Conservation (phyloP, 2,113 vertebrate genomes). For the Macrotus californicus region DNA sequence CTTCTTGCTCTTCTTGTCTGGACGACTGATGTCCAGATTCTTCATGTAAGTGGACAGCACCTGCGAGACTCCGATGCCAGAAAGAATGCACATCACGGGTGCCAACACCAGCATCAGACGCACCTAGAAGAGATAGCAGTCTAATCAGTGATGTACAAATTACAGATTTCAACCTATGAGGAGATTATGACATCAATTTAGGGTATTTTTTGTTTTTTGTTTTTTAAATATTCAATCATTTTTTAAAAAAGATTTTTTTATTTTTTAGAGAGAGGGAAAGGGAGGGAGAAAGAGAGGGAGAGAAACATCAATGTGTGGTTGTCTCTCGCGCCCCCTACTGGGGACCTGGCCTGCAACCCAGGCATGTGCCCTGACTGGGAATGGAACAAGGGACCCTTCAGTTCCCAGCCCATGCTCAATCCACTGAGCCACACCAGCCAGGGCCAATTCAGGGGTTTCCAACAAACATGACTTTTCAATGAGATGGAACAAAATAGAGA, state of each 20-base stretch:
- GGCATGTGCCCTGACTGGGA: no score
- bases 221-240: no score
- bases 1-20: conserved; percentile 96
- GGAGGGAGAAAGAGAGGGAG: no score
- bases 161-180: not conserved
- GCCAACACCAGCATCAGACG: conserved; percentile 98
- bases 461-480: not conserved
- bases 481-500: not conserved
- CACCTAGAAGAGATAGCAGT: conserved; percentile 80
- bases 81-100: conserved; percentile 98
- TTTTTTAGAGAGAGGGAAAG: no score
- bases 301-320: no score
- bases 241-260: no score
- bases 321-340: no score
- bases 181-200: not conserved
- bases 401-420: no score
- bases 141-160: not conserved
- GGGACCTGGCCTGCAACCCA: no score
- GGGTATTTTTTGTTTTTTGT: no score
- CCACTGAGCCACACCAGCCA: no score
- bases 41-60: conserved; percentile 99
- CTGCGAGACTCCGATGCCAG: conserved; percentile 96
- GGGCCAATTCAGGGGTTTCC: not conserved
- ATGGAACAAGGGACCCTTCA: no score
- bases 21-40: conserved; percentile 96